Conservation (phyloP, 2,797 vertebrate genomes). For the Sparus aurata region DNA sequence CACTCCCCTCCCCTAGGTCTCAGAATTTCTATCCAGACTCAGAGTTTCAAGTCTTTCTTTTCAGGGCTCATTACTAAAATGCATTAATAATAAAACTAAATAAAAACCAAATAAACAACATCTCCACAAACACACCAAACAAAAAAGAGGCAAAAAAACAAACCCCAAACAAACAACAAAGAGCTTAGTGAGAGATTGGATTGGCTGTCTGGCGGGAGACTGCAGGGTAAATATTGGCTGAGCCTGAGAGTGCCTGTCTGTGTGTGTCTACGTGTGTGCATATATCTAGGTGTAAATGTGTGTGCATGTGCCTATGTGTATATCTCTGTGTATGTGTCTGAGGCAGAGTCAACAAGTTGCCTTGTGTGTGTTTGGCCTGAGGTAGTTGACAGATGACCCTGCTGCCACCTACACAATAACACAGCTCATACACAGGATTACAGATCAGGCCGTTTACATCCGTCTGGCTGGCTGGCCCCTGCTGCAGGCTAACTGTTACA, state of each 20-base stretch:
- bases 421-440: conserved; percentile 72
- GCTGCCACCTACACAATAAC: conserved; percentile 75
- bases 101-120: conserved; percentile 61
- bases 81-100: conserved; percentile 55
- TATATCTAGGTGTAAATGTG: conserved; percentile 51
- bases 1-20: conserved; percentile 49
- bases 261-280: conserved; percentile 19
- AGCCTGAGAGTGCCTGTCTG: conserved; percentile 55
- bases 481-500: conserved; percentile 60
- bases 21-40: conserved; percentile 17
- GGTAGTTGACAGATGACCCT: conserved; percentile 72
- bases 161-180: conserved; percentile 71
- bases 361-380: conserved; percentile 60
- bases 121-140: conserved; percentile 51
- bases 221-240: conserved; percentile 77
- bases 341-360: conserved; percentile 69
- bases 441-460: conserved; percentile 73
- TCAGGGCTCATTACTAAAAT: conserved; percentile 44
- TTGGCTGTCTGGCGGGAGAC: conserved; percentile 72
- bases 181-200: conserved; percentile 72
- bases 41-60: conserved; percentile 31
- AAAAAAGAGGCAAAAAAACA: conserved; percentile 42
- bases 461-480: conserved; percentile 62
- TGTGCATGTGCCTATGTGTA: conserved; percentile 37
- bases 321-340: conserved; percentile 44